phyloP scores from a whole-genome alignment of 1,140 invertebrate species.

The Ephestia elutella region DNA sequence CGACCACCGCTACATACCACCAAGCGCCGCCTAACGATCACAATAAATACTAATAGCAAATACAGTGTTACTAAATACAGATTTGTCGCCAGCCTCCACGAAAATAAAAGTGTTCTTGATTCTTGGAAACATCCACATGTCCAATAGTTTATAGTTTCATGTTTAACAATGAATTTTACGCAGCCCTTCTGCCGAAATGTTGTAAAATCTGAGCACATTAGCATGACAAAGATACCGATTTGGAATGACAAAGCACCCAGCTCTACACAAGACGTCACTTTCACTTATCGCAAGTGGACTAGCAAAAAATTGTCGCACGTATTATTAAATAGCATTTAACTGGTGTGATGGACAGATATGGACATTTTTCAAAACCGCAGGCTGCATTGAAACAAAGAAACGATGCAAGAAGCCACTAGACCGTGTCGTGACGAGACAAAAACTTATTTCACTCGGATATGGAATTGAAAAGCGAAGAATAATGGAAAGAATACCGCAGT shows the following conservation, averaged over 20 bases:
- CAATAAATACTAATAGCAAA: conserved; percentile 27
- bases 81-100: conserved; percentile 18
- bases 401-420: conserved; percentile 38
- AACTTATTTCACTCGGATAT: conserved; percentile 60
- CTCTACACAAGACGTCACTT: conserved; percentile 47
- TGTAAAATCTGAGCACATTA: conserved; percentile 56
- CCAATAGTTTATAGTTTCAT: conserved; percentile 25
- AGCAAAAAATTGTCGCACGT: conserved; percentile 24
- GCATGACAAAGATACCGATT: conserved; percentile 64
- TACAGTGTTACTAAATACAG: conserved; percentile 5
- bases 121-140: conserved; percentile 50
- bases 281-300: conserved; percentile 44
- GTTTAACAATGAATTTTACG: conserved; percentile 45
- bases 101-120: conserved; percentile 39
- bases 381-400: conserved; percentile 44
- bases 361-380: conserved; percentile 54
- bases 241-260: conserved; percentile 45
- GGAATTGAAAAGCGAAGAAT: conserved; percentile 54
- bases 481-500: conserved; percentile 51
- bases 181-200: conserved; percentile 52
- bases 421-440: conserved; percentile 55
- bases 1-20: conserved; percentile 7
- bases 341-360: conserved; percentile 34
- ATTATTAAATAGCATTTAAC: conserved; percentile 41
- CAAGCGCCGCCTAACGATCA: conserved; percentile 25